Conservation (phyloP, 2,797 vertebrate species). For the Botia kubotai region DNA sequence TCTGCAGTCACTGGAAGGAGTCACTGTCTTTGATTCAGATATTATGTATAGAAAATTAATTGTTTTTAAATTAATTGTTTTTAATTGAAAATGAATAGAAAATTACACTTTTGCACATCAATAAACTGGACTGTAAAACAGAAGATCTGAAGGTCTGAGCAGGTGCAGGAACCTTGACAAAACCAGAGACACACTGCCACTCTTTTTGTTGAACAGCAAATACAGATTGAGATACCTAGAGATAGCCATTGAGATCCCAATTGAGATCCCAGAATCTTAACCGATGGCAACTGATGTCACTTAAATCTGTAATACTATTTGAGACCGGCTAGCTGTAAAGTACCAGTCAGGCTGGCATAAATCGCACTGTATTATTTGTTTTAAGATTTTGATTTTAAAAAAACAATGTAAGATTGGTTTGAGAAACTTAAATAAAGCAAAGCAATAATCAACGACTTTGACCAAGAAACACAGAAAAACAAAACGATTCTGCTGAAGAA, state of each 20-base stretch:
- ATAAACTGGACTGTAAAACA: slow-evolving; percentile 2
- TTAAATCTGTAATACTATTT: slow-evolving; percentile 29
- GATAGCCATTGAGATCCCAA: background rate
- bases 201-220: background rate
- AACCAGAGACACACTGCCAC: background rate
- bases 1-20: slow-evolving; percentile 16
- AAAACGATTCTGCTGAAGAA: background rate
- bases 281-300: background rate
- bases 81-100: background rate
- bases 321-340: background rate
- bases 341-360: slow-evolving; percentile 2
- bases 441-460: background rate
- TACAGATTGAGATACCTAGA: background rate
- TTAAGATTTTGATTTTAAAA: background rate
- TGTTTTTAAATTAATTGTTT: background rate
- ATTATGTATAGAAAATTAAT: slow-evolving; percentile 2
- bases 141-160: background rate
- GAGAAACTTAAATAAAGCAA: background rate
- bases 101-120: slow-evolving; percentile 14
- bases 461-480: background rate
- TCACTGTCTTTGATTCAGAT: slow-evolving; percentile 20
- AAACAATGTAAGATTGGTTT: background rate
- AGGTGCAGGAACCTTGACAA: background rate
- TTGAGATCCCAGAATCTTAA: background rate
- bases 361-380: background rate